These are phyloP conservation scores for Drosophila rellima DNA, from an alignment of 2,888 invertebrate species.

Conservation along the genomic window DNA sequence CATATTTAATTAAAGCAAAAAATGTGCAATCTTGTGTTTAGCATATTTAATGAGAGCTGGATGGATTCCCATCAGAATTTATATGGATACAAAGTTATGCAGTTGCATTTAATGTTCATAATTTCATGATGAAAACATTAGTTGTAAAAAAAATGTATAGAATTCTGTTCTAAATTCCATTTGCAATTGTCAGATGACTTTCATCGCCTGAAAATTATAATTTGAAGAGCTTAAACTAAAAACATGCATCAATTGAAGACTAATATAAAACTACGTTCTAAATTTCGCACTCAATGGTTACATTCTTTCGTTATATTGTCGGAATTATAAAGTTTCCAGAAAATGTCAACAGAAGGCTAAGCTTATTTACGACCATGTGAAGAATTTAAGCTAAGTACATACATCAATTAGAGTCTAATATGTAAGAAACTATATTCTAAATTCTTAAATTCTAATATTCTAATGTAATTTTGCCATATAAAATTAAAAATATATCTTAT, in stretches of 20 bases:
- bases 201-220: no score
- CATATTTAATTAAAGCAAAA: constrained; percentile 33
- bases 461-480: not conserved
- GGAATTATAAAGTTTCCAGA: not conserved
- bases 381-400: no score
- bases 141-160: no score
- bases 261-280: not conserved
- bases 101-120: not conserved
- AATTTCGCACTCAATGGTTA: not conserved
- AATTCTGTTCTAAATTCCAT: not conserved
- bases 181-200: no score
- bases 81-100: constrained; percentile 30
- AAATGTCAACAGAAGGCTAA: not conserved
- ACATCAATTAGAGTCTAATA: no score
- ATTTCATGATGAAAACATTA: not conserved
- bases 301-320: not conserved
- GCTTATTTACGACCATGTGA: not conserved
- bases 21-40: constrained; percentile 33
- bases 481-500: not conserved
- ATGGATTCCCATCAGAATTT: constrained; percentile 32
- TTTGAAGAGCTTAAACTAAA: not conserved
- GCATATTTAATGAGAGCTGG: constrained; percentile 59
- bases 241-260: not conserved
- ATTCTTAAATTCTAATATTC: no score
- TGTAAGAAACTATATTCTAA: not conserved